Percentiles rank a stretch among this genome's conserved stretches.
Evolutionary conservation across 2,113 vertebrate species (phyloP).

Genomic region (Microcebus murinus): DNA sequence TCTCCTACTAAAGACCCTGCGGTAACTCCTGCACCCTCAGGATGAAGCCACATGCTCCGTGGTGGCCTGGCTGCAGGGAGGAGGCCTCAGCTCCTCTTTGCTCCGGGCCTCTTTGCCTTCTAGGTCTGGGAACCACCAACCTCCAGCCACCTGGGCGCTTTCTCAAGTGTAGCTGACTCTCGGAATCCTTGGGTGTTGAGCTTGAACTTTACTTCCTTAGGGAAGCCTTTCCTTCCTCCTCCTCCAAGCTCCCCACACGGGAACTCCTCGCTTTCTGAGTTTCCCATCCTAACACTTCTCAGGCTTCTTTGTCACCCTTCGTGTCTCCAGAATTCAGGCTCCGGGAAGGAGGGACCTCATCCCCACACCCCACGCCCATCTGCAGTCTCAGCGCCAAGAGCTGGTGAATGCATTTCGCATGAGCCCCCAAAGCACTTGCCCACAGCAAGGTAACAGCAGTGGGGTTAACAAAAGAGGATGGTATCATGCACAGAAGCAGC

Average conservation of each 20-base stretch:
- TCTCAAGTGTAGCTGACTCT: not conserved
- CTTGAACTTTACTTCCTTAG: not conserved
- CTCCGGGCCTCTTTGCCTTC: not conserved
- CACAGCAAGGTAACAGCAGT: not conserved
- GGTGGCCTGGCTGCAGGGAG: not conserved
- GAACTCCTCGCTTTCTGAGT: not conserved
- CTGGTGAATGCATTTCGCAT: not conserved
- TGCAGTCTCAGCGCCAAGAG: not conserved
- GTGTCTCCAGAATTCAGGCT: not conserved
- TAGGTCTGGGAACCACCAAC: not conserved
- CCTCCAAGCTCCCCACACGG: not conserved
- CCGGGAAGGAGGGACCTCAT: not conserved
- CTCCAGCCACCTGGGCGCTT: not conserved
- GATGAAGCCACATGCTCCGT: not conserved
- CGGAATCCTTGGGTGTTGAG: not conserved
- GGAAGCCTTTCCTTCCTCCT: not conserved
- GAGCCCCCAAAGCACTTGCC: not conserved
- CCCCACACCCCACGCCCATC: no score
- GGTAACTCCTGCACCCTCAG: not conserved
- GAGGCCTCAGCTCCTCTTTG: not conserved
- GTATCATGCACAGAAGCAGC: not conserved
- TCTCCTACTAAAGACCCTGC: not conserved
- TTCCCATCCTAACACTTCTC: not conserved
- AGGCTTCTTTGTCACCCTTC: not conserved
- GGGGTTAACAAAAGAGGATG: not conserved